A percentile compares a stretch with the other conserved stretches of the same genome.
Conservation (phyloP, 2,113 vertebrate species). For the Eurystomus gularis region DNA sequence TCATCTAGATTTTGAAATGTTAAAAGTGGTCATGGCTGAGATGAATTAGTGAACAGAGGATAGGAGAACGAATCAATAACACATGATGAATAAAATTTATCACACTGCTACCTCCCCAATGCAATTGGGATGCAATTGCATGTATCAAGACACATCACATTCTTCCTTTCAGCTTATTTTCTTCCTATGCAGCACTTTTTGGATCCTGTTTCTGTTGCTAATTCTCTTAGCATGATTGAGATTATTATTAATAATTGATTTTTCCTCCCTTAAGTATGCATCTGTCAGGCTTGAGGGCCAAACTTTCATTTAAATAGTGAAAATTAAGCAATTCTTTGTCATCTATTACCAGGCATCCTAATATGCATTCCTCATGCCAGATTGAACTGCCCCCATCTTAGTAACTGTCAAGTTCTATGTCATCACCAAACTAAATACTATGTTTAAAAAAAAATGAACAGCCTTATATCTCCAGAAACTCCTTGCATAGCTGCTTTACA, state of each 20-base stretch:
- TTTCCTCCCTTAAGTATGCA: not conserved
- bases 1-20: not conserved
- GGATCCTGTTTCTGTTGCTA: not conserved
- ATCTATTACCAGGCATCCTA: not conserved
- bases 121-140: not conserved
- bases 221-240: not conserved
- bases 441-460: not conserved
- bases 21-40: not conserved
- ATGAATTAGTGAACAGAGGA: slow-evolving; percentile 19
- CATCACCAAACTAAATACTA: not conserved
- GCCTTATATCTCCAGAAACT: not conserved
- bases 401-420: not conserved
- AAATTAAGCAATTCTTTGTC: not conserved
- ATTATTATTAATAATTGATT: not conserved
- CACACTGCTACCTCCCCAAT: not conserved
- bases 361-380: not conserved
- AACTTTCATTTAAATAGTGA: not conserved
- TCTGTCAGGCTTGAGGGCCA: not conserved
- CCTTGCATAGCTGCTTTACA: not conserved
- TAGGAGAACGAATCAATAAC: slow-evolving; percentile 11
- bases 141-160: not conserved
- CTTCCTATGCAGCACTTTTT: not conserved
- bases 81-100: slow-evolving; percentile 2
- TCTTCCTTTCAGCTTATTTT: not conserved
- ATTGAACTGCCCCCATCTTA: not conserved